phyloP scores from a whole-genome alignment of 2,888 invertebrate genomes.

The Leptothorax acervorum region DNA sequence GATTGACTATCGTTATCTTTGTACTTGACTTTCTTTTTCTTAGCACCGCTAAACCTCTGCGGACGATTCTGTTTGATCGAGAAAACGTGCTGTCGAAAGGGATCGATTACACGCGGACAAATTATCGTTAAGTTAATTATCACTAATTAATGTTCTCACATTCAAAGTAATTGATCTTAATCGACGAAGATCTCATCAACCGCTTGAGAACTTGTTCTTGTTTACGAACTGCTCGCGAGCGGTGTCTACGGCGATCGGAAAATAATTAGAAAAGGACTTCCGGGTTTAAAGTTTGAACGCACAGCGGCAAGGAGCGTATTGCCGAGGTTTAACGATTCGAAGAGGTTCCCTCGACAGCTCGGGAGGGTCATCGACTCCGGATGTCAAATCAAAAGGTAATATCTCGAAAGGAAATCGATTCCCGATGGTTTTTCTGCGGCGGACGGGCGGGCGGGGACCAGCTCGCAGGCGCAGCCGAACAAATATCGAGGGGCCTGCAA shows the following conservation, averaged over 20 bases:
- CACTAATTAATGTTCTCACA: background rate
- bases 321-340: constrained; percentile 54
- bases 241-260: background rate
- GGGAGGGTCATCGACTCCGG: constrained; percentile 35
- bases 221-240: background rate
- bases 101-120: background rate
- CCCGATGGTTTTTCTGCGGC: constrained; percentile 47
- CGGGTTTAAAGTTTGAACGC: constrained; percentile 17
- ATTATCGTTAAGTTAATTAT: background rate
- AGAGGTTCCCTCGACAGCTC: constrained; percentile 38
- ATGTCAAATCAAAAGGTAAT: constrained; percentile 55
- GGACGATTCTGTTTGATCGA: background rate
- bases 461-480: constrained; percentile 43
- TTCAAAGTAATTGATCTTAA: constrained; percentile 4
- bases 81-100: background rate
- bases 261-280: constrained; percentile 25
- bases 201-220: background rate
- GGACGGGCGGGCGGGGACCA: constrained; percentile 27
- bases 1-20: constrained; percentile 42
- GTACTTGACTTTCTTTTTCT: constrained; percentile 46
- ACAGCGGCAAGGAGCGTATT: constrained; percentile 19
- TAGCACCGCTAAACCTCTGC: constrained; percentile 24
- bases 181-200: background rate
- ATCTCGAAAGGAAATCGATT: constrained; percentile 47
- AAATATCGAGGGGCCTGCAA: constrained; percentile 70